phyloP scores from a whole-genome alignment of 1,140 invertebrate species.

The Medauroidea extradentata region DNA sequence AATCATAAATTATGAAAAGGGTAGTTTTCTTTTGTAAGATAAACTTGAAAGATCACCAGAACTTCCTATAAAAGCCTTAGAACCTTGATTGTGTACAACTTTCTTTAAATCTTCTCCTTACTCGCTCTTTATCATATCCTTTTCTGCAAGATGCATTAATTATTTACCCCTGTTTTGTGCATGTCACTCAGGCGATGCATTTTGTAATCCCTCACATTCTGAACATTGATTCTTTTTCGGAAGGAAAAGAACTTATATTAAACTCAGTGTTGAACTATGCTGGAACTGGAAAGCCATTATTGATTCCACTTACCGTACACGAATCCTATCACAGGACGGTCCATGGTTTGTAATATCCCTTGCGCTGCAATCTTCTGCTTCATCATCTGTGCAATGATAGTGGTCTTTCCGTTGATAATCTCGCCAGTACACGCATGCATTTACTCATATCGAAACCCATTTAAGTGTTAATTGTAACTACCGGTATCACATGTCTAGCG shows the following conservation, averaged over 20 bases:
- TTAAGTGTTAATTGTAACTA: no score
- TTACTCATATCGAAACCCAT: no score
- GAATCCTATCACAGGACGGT: no score
- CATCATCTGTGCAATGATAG: no score
- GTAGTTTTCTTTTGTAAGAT: slow-evolving; percentile 31
- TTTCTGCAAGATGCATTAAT: slow-evolving; percentile 21
- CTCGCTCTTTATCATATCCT: slow-evolving; percentile 20
- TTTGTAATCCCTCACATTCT: slow-evolving; percentile 21
- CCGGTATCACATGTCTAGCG: no score
- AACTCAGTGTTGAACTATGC: slow-evolving; percentile 7
- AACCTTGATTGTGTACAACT: slow-evolving; percentile 14
- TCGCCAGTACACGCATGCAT: no score
- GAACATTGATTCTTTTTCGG: slow-evolving; percentile 31
- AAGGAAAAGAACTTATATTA: slow-evolving; percentile 22
- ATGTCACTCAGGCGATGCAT: slow-evolving; percentile 21
- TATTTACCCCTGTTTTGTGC: slow-evolving; percentile 15
- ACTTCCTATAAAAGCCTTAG: slow-evolving; percentile 25
- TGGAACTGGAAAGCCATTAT: no score
- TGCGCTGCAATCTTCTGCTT: no score
- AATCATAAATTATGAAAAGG: slow-evolving; percentile 25
- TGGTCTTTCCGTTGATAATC: no score
- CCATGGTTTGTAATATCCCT: no score
- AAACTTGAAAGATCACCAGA: slow-evolving; percentile 17
- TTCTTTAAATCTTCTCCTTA: slow-evolving; percentile 22
- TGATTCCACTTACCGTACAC: no score